These are phyloP conservation scores for Andinoacara biseriatus DNA, from an alignment of 2,113 vertebrate genomes.

Conservation along the genomic window DNA sequence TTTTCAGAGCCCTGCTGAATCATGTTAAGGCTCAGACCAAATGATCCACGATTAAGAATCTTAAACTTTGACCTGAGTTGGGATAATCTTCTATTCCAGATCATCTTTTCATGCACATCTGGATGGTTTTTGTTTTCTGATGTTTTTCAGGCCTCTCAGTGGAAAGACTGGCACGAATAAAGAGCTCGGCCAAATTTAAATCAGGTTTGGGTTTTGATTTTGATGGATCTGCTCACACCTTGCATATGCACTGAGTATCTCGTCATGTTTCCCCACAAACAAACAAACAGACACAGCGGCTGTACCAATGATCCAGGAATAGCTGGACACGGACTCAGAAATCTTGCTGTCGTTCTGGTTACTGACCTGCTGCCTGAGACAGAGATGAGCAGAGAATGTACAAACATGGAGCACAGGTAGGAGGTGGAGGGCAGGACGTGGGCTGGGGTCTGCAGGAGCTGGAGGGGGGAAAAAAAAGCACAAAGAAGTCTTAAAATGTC, in stretches of 20 bases:
- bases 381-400: slow-evolving; percentile 88
- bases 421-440: slow-evolving; percentile 91
- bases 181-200: too few species aligned
- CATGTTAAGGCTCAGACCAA: neutral
- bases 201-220: neutral
- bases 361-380: slow-evolving; percentile 71
- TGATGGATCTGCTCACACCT: neutral
- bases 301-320: neutral
- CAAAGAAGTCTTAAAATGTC: neutral
- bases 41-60: neutral
- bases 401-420: slow-evolving; percentile 90
- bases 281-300: neutral
- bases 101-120: neutral
- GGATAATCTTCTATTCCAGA: neutral
- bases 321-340: neutral
- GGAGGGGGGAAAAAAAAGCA: neutral
- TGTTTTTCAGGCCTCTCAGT: too few species aligned
- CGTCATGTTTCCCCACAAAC: too few species aligned
- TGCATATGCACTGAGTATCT: neutral
- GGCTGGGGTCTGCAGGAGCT: slow-evolving; percentile 94
- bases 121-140: too few species aligned
- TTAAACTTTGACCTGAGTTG: neutral
- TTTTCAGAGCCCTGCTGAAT: slow-evolving; percentile 2
- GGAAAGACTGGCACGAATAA: too few species aligned
- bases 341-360: neutral